phyloP scores from a whole-genome alignment of 92 coral and sea anemone species.

The Zoanthus sociatus region DNA sequence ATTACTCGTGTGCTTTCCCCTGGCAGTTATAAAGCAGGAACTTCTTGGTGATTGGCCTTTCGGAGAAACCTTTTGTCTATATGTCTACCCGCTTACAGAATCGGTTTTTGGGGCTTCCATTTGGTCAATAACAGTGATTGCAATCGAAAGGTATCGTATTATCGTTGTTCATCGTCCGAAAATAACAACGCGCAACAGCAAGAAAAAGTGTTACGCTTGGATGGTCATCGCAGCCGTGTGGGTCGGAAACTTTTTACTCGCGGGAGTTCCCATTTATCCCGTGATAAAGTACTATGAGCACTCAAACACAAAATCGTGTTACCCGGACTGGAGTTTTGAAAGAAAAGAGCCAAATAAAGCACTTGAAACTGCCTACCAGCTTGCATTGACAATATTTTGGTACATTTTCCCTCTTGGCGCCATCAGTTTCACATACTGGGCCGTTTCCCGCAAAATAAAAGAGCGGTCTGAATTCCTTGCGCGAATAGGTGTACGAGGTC shows the following conservation, averaged over 20 bases:
- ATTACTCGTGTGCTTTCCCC: not conserved
- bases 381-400: conserved; percentile 13
- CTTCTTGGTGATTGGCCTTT: not conserved
- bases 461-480: conserved; percentile 17
- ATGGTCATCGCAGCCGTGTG: conserved; percentile 19
- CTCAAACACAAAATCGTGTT: not conserved
- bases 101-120: conserved; percentile 18
- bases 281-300: conserved; percentile 2
- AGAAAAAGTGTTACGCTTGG: not conserved
- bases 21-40: conserved; percentile 12
- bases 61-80: conserved; percentile 14
- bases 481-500: not conserved
- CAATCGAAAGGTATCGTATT: conserved; percentile 31
- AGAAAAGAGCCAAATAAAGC: conserved; percentile 23
- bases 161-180: conserved; percentile 27
- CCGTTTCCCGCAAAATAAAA: conserved; percentile 14
- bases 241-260: conserved; percentile 9
- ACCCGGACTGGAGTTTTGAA: conserved; percentile 1
- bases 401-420: conserved; percentile 5
- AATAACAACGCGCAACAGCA: conserved; percentile 13
- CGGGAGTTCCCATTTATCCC: conserved; percentile 1
- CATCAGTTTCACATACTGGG: conserved; percentile 19
- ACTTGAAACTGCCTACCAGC: not conserved
- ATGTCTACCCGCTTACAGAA: conserved; percentile 19
- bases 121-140: conserved; percentile 35